Conservation (phyloP, 2,113 vertebrate genomes). For the Ellobius talpinus region DNA sequence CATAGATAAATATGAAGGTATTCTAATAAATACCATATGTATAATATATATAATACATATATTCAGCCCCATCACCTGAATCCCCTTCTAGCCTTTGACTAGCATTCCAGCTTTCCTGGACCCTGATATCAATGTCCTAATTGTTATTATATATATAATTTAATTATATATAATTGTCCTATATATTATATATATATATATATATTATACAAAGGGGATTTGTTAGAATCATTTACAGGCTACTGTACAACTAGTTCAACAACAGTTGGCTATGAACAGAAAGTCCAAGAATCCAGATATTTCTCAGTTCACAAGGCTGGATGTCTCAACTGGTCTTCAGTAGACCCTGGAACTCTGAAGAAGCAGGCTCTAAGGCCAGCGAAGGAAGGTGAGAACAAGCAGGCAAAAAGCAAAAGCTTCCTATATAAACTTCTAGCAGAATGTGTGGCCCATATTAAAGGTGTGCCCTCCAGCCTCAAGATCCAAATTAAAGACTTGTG, state of each 20-base stretch:
- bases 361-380: neutral
- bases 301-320: neutral
- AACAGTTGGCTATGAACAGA: neutral
- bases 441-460: neutral
- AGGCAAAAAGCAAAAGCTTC: neutral
- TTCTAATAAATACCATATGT: too few species aligned
- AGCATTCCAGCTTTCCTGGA: neutral
- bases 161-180: neutral
- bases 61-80: neutral
- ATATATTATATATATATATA: neutral
- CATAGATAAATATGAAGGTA: neutral
- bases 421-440: neutral
- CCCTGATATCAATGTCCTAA: neutral
- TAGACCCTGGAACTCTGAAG: neutral
- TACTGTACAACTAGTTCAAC: neutral
- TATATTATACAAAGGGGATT: neutral
- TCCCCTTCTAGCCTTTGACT: neutral
- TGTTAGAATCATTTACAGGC: neutral
- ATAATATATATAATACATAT: neutral
- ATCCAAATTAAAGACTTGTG: neutral
- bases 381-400: neutral
- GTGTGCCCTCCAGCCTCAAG: neutral
- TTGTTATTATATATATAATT: neutral
- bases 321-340: neutral
- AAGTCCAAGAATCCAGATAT: neutral